Percentiles rank a stretch among this genome's conserved stretches.
phyloP scores from a whole-genome alignment of 1,140 invertebrate species.

The Cylas formicarius region DNA sequence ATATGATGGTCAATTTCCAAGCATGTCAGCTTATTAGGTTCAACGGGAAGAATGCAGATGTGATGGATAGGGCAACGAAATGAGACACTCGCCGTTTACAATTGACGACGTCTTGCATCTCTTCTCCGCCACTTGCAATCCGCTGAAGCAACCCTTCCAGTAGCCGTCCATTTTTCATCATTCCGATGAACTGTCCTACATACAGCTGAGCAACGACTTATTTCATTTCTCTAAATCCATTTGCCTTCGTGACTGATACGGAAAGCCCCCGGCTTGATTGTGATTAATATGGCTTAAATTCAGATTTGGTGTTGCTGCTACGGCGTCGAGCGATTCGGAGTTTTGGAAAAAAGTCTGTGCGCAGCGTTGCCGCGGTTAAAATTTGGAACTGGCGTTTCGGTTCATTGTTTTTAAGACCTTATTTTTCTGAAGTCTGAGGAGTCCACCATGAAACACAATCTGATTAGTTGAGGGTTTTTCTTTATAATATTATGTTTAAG shows the following conservation, averaged over 20 bases:
- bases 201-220: conserved; percentile 14
- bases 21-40: neutral
- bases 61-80: conserved; percentile 11
- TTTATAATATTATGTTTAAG: no score
- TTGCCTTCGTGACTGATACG: conserved; percentile 15
- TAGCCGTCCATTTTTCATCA: conserved; percentile 32
- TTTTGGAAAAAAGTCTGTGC: neutral
- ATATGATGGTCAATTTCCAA: neutral
- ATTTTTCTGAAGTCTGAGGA: no score
- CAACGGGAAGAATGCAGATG: conserved; percentile 9
- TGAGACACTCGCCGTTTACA: conserved; percentile 13
- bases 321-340: neutral
- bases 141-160: no score
- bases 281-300: conserved; percentile 31
- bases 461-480: no score
- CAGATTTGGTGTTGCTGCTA: conserved; percentile 15
- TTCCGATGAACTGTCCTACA: no score
- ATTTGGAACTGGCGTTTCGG: no score
- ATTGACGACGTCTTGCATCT: conserved; percentile 24
- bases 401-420: no score
- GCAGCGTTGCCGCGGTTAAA: no score
- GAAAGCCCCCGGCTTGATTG: conserved; percentile 28
- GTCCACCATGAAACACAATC: no score
- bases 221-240: conserved; percentile 1
- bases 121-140: no score